Conservation (phyloP, 2,797 vertebrate species). For the Sciurus vulgaris region DNA sequence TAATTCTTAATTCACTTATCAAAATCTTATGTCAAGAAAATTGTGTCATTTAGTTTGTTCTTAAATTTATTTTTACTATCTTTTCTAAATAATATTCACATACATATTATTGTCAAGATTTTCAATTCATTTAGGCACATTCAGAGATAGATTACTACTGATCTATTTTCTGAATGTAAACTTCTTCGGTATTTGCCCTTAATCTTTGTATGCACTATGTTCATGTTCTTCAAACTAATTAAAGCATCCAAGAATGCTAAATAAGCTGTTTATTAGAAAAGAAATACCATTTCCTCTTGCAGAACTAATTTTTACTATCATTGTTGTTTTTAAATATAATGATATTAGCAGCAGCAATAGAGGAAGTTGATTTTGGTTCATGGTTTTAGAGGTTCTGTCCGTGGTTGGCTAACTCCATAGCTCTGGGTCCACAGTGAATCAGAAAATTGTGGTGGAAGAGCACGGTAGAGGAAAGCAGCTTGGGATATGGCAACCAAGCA, state of each 20-base stretch:
- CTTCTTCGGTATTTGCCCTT: neutral
- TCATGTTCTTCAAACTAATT: conserved; percentile 25
- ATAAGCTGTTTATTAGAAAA: neutral
- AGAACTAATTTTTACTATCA: neutral
- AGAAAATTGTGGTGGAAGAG: no score
- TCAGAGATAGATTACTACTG: neutral
- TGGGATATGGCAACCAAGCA: no score
- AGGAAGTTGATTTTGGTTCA: no score
- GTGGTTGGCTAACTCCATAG: no score
- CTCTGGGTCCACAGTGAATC: no score
- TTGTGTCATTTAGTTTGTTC: neutral
- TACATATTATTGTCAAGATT: neutral
- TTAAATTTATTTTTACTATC: neutral
- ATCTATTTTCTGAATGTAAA: conserved; percentile 27
- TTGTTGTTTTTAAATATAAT: neutral
- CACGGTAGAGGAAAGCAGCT: no score
- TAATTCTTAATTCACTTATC: conserved; percentile 18
- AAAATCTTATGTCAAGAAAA: neutral
- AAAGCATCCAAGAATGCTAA: neutral
- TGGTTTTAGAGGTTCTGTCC: no score
- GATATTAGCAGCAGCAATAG: neutral
- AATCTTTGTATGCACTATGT: neutral
- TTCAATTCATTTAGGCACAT: neutral
- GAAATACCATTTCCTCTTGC: neutral
- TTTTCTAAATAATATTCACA: conserved; percentile 11